Conservation (phyloP, 2,797 vertebrate species). For the Sebastiscus tertius region DNA sequence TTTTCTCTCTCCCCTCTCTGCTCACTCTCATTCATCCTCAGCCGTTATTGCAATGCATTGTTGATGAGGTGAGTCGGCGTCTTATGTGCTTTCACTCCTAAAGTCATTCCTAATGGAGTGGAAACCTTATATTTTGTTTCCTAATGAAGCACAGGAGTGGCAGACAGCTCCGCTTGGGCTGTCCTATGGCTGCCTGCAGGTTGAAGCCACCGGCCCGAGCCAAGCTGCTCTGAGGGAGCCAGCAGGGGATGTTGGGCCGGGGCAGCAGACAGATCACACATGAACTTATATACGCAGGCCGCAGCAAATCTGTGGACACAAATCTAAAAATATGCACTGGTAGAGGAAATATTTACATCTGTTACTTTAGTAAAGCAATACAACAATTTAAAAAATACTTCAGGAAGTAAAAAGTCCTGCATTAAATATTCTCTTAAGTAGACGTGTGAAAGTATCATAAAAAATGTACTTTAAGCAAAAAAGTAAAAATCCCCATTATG, state of each 20-base stretch:
- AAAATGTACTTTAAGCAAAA: not conserved
- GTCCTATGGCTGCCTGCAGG: conserved; percentile 82
- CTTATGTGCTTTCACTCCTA: conserved; percentile 99
- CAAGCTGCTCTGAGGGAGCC: conserved; percentile 71
- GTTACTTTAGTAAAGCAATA: not conserved
- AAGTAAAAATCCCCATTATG: not conserved
- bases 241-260: conserved; percentile 62
- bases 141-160: conserved; percentile 99
- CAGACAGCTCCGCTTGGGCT: conserved; percentile 84
- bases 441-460: not conserved
- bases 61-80: conserved; percentile 99
- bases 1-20: conserved; percentile 72
- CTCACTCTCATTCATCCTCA: conserved; percentile 89
- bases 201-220: conserved; percentile 78
- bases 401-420: not conserved
- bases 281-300: conserved; percentile 39
- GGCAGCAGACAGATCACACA: conserved; percentile 56
- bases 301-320: conserved; percentile 31
- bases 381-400: not conserved
- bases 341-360: not conserved
- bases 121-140: conserved; percentile 99
- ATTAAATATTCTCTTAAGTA: not conserved
- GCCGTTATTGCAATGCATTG: conserved; percentile 99
- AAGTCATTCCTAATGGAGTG: conserved; percentile 99
- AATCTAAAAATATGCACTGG: not conserved